Percentiles rank a stretch among this genome's conserved stretches.
Evolutionary conservation across 1,140 invertebrate species (phyloP).

Genomic region (Mesaphorura yosii): DNA sequence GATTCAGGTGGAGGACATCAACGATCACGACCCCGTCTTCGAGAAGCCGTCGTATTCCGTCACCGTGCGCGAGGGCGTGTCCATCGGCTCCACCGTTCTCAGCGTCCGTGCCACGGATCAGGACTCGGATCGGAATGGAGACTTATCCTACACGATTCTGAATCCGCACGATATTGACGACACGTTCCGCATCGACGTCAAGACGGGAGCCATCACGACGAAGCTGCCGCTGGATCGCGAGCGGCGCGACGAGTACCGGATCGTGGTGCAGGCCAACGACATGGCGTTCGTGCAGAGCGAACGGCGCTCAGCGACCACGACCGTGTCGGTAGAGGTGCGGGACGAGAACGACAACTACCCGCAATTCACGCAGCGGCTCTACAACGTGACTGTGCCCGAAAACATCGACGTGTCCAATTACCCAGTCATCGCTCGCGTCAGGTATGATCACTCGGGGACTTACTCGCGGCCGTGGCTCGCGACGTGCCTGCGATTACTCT

Average conservation of each 20-base stretch:
- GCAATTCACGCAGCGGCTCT: conserved; percentile 80
- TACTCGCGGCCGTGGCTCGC: too few relatives aligned
- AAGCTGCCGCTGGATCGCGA: conserved; percentile 76
- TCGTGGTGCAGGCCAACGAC: conserved; percentile 69
- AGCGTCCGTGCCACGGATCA: conserved; percentile 84
- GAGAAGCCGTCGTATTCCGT: conserved; percentile 69
- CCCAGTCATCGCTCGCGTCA: conserved; percentile 72
- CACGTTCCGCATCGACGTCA: conserved; percentile 65
- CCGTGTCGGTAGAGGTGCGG: conserved; percentile 56
- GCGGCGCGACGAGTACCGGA: conserved; percentile 67
- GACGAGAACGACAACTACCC: conserved; percentile 92
- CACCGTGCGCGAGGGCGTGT: conserved; percentile 66
- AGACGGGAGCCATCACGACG: conserved; percentile 71
- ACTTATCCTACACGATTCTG: conserved; percentile 40
- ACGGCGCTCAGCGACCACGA: conserved; percentile 64
- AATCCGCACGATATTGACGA: conserved; percentile 42
- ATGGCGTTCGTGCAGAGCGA: conserved; percentile 55
- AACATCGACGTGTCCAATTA: conserved; percentile 68
- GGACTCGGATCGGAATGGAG: conserved; percentile 74
- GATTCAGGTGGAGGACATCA: conserved; percentile 82
- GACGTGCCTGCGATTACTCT: too few relatives aligned
- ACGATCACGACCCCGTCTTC: conserved; percentile 86
- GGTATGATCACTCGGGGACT: conserved; percentile 45
- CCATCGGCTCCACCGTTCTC: conserved; percentile 75
- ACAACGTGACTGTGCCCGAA: conserved; percentile 74